phyloP scores from a whole-genome alignment of 2,888 invertebrate genomes.

The Phalangium opilio region DNA sequence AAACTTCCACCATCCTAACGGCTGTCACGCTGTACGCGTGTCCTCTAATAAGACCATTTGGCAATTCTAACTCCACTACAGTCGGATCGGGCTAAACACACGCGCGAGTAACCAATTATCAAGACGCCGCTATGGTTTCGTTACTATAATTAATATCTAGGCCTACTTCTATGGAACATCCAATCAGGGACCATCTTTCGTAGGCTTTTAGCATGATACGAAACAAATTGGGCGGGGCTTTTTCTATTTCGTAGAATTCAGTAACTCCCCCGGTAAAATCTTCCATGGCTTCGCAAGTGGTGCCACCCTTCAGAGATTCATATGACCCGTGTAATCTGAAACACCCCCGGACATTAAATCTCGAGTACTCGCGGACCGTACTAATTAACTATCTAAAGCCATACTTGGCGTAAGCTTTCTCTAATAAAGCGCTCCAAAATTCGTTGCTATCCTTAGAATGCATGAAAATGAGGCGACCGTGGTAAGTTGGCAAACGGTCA shows the following conservation, averaged over 20 bases:
- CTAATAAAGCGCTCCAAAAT: conserved; percentile 80
- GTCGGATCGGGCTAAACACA: conserved; percentile 56
- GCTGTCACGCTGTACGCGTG: conserved; percentile 87
- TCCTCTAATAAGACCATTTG: conserved; percentile 71
- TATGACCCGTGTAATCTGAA: conserved; percentile 86
- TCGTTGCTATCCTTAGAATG: conserved; percentile 69
- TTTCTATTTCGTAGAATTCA: conserved; percentile 75
- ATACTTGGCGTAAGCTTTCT: conserved; percentile 42
- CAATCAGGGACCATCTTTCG: conserved; percentile 80
- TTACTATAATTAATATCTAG: no score
- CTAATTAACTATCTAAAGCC: not conserved
- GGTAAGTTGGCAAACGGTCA: conserved; percentile 72
- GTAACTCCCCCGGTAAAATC: conserved; percentile 85
- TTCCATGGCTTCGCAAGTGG: conserved; percentile 96
- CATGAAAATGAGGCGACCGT: conserved; percentile 65
- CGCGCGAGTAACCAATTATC: no score
- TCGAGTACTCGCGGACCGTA: no score
- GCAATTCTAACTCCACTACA: conserved; percentile 59
- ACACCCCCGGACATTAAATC: no score
- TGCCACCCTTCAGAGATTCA: conserved; percentile 91
- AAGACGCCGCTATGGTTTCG: no score
- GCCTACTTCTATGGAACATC: conserved; percentile 67
- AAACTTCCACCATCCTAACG: conserved; percentile 58
- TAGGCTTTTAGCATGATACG: conserved; percentile 76
- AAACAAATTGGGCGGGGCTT: conserved; percentile 69